Evolutionary conservation across 2,888 invertebrate genomes (phyloP), one percentile per base, ranked within the genome.

Genomic region (Drosophila emarginata): DNA sequence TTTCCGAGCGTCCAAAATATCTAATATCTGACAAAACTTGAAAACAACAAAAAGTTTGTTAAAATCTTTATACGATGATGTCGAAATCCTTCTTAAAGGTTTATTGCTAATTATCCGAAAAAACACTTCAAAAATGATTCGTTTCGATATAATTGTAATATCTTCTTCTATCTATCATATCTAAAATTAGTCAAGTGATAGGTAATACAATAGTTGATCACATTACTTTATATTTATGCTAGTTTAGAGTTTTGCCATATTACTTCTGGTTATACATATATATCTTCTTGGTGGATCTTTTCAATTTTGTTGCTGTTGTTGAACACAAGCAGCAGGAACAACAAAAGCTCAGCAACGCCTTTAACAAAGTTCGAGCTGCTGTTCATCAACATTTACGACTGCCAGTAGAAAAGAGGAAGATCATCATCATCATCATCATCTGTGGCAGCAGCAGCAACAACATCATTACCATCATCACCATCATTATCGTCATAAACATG

Each of bases 351-450:
- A 78, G 86, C 72, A 82, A 83, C 86, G 81, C 86, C 81, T 86
- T 80, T 83, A 72, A 86, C 83, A 85, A 71, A 83, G 78, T 86
- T 87, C 76, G 85, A 82, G 71, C 86, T 79, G 83, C 87, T 82
- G 84, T 82, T 87, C 87, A 84, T 87, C 82, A 85, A 85, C 84
- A 87, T 84, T 87, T 87, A 87, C 82, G 87, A 85, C 85, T 85
- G 76, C 76, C 75, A 75, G 45, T 45, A 45, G 45, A 45, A 21
- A 64, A 74, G 54, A 36, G 54, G 54, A 71, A 59, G 15, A 26
- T 40, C 26, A 59, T 40, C 28, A 45, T 26, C 12, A 28, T 40
- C 58, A 26, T 14, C 39, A 15, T 21, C 9, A 9, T 50, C 14
- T 32, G 54, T 40, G 23, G 39, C 40, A 28, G 4, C 11, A 23